Base-by-base conservation (phyloP, 2,888 invertebrate genomes). In the Melieria crassipennis region DNA sequence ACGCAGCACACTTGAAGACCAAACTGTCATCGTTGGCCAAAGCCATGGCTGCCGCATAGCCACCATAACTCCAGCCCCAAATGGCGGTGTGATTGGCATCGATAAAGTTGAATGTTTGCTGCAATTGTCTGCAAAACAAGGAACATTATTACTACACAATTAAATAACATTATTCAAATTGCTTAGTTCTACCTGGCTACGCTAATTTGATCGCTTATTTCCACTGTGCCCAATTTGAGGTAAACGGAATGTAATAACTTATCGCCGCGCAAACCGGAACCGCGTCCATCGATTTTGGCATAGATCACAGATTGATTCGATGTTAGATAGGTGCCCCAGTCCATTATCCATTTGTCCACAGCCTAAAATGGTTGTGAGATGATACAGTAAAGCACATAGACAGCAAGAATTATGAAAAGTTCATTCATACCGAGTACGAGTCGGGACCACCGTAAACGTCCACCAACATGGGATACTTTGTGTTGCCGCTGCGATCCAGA, bases 11-110 rank as follows among this genome's bases (percentile, higher is more conserved):
- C 78, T 94, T 92, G 89, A 98, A 98, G 46, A 94, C 91, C 61
- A 89, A 88, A 0, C 90, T 88, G 0, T 87, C 87, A 76, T 97
- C 96, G 60, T 90, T 91, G 0, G 95, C 96, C 74, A 98, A 88
- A 3, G 93, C 94, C 88, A 96, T 92, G 5, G 94, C 94, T 1
- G 97, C 91, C 0, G 96, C 94, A 87, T 96, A 98, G 2, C 98
- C 99, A 11, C 99, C 99, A 87, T 98, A 99, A 79, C 97, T 97
- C 98, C 98, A 98, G 69, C 99, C 99, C 97, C 97, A 98, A 81
- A 99, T 97, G 62, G 95, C 97, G 0, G 95, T 94, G 79, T 93
- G 91, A 65, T 76, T 73, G 4, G 88, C 86, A 87, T 98, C 97
- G 73, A 98, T 90, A 87, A 92, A 97, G 1, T 89, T 84, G 13